Base-by-base conservation (phyloP, 2,113 vertebrate species). In the Orycteropus afer region DNA sequence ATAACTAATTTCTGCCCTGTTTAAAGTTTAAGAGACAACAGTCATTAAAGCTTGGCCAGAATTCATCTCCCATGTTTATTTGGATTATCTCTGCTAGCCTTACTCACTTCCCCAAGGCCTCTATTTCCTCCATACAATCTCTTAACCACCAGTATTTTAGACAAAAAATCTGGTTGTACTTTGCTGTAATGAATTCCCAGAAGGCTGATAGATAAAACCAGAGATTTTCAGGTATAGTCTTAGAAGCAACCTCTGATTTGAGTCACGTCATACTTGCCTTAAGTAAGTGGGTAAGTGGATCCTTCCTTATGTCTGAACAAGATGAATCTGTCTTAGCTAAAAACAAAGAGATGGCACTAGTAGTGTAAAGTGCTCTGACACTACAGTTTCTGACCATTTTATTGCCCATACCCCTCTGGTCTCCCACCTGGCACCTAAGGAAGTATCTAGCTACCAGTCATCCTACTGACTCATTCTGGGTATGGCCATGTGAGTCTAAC, bases 71-170 rank as follows among this genome's bases (percentile, higher is more conserved):
- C 14, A 0, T 86, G 53, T 67, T 80, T 47, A 69, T 77, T 61
- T 77, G 45, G 25, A 40, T 79, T 84, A 47, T 93, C 55, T 80
- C 85, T 93, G n/a, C 88, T 91, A 84, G 57, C 71, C 63, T 91
- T 42, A 71, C 59, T 78, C 32, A 71, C 27, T 86, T 89, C 17
- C 76, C 65, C 40, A 7, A 79, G 71, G 25, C 63, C 80, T 42
- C 40, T 65, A 7, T 25, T 29, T 93, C 37, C 37, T 67, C 49
- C 74, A 89, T 1, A 89, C 5, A n/a, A 23, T 18, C 17, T 15
- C 23, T 61, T 67, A 37, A 13, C 86, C 37, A 76, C 51, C 51
- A 49, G 18, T 71, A 17, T 37, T 59, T 87, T 61, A 29, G 74
- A 69, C 8, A 57, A 77, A 69, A 59, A 91, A 29, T 53, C 32